Base-by-base conservation (phyloP, 2,113 vertebrate genomes). In the Callithrix jacchus region DNA sequence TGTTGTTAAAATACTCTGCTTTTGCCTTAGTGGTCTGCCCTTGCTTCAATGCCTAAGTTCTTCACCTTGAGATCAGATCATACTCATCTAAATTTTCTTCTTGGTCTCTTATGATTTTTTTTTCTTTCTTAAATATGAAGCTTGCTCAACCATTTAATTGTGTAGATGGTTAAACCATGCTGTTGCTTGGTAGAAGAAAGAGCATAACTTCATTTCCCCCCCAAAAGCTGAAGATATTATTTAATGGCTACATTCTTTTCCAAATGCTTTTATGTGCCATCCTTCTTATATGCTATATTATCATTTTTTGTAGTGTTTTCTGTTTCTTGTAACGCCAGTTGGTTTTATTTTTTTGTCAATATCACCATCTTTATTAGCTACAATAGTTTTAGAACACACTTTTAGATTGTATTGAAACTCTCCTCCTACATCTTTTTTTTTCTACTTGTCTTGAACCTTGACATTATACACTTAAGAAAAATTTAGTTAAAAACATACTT, bases 371-470 rank as follows among this genome's bases (percentile, higher is more conserved):
- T 84, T 87, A 56, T 90, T 79, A 85, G 79, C 32, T 73, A 70
- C 42, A 64, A 52, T 71, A 61, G 13, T 45, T 97, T 92, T 95
- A 49, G 77, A 93, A 85, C 14, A 86, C 7, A 35, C 85, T 85
- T 68, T 90, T 61, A 17, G 64, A 82, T 73, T 30, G 91, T 61
- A 27, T 13, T 54, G 9, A 77, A 87, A 80, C 27, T 47, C 45
- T 84, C 79, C 16, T 45, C 58, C 52, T 17, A 70, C 54, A 49
- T 76, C 30, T 42, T 54, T 30, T 70, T 70, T 94, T 49, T 13
- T 6, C 61, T 88, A 70, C 11, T 94, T 86, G 16, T 45, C 20
- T 70, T 87, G 25, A 30, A n/a, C 27, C 90, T 83, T 58, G 18
- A 79, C 13, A 73, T 13, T 8, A 58, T 52, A n/a, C 0, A 2